phyloP scores from a whole-genome alignment of 2,888 invertebrate species.

The Molorchus minor region DNA sequence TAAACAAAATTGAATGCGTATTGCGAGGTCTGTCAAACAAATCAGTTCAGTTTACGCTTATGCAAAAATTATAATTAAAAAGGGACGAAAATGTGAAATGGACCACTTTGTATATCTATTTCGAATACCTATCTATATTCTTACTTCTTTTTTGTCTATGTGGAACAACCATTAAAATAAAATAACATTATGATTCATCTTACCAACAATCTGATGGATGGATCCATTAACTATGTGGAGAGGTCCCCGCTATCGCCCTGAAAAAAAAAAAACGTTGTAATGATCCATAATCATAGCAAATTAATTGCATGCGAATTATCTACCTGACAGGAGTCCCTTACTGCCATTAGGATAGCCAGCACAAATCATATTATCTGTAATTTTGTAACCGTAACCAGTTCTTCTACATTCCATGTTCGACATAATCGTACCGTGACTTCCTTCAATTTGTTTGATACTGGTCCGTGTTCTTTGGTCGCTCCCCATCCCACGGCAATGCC shows the following conservation, averaged over 20 bases:
- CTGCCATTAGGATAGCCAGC: slow-evolving; percentile 78
- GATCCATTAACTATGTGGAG: slow-evolving; percentile 69
- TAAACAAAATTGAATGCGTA: too few species aligned
- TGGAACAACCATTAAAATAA: neutral
- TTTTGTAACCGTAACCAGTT: slow-evolving; percentile 74
- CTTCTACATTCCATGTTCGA: slow-evolving; percentile 73
- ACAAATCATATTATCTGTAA: slow-evolving; percentile 67
- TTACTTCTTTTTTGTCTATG: too few species aligned
- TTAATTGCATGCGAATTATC: slow-evolving; percentile 4
- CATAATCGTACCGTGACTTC: slow-evolving; percentile 79
- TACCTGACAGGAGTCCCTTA: slow-evolving; percentile 80
- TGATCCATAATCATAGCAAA: neutral
- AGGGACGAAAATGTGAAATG: too few species aligned
- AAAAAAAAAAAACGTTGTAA: slow-evolving; percentile 35
- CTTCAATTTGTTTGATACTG: slow-evolving; percentile 73
- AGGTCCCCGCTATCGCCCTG: slow-evolving; percentile 85
- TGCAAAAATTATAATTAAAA: too few species aligned
- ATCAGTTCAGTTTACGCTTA: too few species aligned
- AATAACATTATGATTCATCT: slow-evolving; percentile 42
- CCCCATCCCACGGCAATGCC: slow-evolving; percentile 84
- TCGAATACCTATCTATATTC: too few species aligned
- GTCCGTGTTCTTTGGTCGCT: slow-evolving; percentile 75
- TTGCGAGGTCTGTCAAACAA: too few species aligned
- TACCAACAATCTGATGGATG: slow-evolving; percentile 69
- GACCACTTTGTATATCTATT: too few species aligned